phyloP scores from a whole-genome alignment of 2,797 vertebrate genomes.

The Sebastes alutus region DNA sequence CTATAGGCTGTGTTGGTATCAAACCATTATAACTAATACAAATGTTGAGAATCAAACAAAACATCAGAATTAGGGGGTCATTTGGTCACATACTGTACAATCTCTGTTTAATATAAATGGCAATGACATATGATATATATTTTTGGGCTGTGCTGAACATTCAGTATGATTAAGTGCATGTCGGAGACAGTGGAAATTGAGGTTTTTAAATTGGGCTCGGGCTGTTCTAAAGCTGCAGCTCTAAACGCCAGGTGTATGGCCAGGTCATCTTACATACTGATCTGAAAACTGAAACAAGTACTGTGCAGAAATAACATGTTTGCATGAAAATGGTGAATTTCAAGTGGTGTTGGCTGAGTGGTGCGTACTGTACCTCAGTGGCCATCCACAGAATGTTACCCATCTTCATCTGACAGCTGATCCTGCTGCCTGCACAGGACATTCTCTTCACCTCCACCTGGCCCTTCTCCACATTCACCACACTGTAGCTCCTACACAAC shows the following conservation, averaged over 20 bases:
- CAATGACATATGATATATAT: too few species aligned
- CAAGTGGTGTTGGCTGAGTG: not conserved
- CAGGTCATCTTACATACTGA: not conserved
- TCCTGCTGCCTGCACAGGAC: conserved; percentile 87
- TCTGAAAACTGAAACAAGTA: not conserved
- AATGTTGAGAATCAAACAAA: not conserved
- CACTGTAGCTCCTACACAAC: conserved; percentile 89
- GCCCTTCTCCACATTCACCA: conserved; percentile 93
- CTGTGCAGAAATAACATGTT: not conserved
- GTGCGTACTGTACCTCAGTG: conserved; percentile 85
- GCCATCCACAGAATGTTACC: conserved; percentile 92
- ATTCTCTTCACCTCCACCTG: conserved; percentile 91
- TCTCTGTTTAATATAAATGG: too few species aligned
- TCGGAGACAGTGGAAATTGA: too few species aligned
- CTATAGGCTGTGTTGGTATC: not conserved
- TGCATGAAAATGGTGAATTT: not conserved
- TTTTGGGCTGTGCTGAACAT: too few species aligned
- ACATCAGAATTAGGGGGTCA: not conserved
- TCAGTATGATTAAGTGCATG: too few species aligned
- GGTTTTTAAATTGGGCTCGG: too few species aligned
- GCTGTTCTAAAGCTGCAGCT: too few species aligned
- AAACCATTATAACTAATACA: not conserved
- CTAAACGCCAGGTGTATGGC: too few species aligned
- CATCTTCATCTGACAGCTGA: conserved; percentile 93
- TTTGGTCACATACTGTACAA: too few species aligned